Evolutionary conservation across 2,113 vertebrate species (phyloP).

Genomic region (Rhegmatorhina hoffmannsi): DNA sequence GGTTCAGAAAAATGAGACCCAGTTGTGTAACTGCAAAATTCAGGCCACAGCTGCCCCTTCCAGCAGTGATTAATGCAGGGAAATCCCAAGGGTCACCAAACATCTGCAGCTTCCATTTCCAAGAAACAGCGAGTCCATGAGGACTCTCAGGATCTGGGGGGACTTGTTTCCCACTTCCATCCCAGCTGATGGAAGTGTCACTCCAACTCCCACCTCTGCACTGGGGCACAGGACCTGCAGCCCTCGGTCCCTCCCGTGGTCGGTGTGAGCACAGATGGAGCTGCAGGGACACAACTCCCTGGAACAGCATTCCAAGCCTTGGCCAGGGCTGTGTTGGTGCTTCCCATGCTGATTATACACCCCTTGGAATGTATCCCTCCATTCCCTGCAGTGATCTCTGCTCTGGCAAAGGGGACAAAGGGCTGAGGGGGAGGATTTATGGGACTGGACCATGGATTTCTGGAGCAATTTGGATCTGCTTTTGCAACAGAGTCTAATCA

Average conservation of each 20-base stretch:
- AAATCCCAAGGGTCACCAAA: not conserved
- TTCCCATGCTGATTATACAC: not conserved
- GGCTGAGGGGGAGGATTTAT: not conserved
- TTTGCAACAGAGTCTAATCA: not conserved
- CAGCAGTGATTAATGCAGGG: not conserved
- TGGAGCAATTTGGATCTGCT: not conserved
- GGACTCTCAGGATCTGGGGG: rapidly evolving
- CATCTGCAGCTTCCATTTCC: not conserved
- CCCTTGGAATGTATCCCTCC: not conserved
- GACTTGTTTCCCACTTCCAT: not conserved
- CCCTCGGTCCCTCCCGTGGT: not conserved
- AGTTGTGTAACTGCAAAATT: not conserved
- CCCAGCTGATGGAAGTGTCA: rapidly evolving
- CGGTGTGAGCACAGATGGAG: not conserved
- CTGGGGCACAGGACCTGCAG: not conserved
- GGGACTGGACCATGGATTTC: not conserved
- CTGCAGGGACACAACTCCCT: not conserved
- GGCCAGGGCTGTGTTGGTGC: rapidly evolving
- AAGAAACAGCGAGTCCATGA: not conserved
- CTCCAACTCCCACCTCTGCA: not conserved
- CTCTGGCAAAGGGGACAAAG: not conserved
- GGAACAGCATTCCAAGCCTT: rapidly evolving
- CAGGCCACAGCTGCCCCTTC: not conserved
- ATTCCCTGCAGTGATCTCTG: rapidly evolving
- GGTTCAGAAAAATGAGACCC: not conserved